Evolutionary conservation across 2,888 invertebrate species (phyloP).

Genomic region (Lithophane leautieri): DNA sequence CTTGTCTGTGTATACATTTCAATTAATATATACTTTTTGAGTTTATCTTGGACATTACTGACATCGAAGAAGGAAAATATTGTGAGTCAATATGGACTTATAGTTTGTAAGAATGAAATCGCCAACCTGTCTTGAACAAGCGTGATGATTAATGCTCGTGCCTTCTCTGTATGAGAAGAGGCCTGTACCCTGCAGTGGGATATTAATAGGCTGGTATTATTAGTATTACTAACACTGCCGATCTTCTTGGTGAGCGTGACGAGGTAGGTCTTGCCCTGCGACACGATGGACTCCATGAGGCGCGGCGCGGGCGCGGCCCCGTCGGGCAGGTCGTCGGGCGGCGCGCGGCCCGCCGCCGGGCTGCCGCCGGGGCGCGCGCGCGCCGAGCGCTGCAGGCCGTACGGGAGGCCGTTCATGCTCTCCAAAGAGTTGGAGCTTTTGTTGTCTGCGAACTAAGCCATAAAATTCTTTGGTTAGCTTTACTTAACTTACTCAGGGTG

Average conservation of each 20-base stretch:
- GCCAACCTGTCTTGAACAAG: no score
- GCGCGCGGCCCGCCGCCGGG: conserved; percentile 61
- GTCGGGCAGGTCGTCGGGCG: conserved; percentile 71
- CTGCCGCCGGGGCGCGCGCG: conserved; percentile 67
- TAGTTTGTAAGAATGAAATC: no score
- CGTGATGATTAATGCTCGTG: neutral
- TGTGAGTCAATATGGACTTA: no score
- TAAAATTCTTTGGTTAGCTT: neutral
- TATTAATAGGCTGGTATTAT: neutral
- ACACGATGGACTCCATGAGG: conserved; percentile 86
- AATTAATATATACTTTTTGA: neutral
- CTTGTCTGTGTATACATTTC: no score
- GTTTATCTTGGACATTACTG: neutral
- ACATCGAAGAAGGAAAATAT: neutral
- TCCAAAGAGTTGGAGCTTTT: conserved; percentile 80
- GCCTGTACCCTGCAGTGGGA: neutral
- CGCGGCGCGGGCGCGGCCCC: conserved; percentile 75
- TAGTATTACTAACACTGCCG: conserved; percentile 78
- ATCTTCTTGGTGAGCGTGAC: conserved; percentile 85
- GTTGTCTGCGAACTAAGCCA: conserved; percentile 79
- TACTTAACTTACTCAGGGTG: neutral
- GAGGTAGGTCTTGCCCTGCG: conserved; percentile 85
- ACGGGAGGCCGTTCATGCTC: conserved; percentile 78
- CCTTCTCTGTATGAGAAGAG: neutral
- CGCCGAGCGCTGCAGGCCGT: conserved; percentile 73